A percentile compares a stretch with the other conserved stretches of the same genome.
phyloP scores from a whole-genome alignment of 2,888 invertebrate species.

The Drosophila peninsularis region DNA sequence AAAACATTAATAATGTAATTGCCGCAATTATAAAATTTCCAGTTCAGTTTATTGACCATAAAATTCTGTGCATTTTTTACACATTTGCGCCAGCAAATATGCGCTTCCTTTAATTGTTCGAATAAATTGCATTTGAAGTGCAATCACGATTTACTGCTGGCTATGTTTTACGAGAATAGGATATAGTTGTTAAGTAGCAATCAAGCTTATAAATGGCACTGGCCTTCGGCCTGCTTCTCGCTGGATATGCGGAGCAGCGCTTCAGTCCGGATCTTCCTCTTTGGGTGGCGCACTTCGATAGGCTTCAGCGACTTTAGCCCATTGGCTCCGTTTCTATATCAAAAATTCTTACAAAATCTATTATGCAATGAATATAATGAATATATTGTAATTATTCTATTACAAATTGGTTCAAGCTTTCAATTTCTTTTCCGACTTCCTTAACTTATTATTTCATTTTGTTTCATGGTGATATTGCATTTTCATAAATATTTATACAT shows the following conservation, averaged over 20 bases:
- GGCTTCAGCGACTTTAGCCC: neutral
- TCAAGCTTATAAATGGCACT: neutral
- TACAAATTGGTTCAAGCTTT: neutral
- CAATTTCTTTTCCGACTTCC: neutral
- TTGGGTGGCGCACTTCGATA: neutral
- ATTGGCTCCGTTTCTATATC: neutral
- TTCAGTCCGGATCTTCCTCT: neutral
- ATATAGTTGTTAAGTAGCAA: constrained; percentile 10
- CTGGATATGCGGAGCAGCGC: neutral
- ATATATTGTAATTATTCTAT: neutral
- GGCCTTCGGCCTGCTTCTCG: constrained; percentile 3
- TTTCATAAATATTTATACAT: no score
- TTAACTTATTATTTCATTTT: neutral
- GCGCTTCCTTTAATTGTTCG: constrained; percentile 29
- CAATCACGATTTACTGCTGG: neutral
- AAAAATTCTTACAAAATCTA: neutral
- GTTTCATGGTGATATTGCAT: neutral
- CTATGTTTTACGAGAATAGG: constrained; percentile 2
- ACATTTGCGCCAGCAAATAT: constrained; percentile 4
- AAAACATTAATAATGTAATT: constrained; percentile 2
- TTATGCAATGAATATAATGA: neutral
- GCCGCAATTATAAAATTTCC: constrained; percentile 26
- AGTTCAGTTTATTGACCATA: constrained; percentile 23
- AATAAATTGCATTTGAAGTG: constrained; percentile 6
- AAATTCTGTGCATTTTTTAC: constrained; percentile 12